These are phyloP conservation scores for Planococcus citri DNA, from an alignment of 1,140 invertebrate genomes.

Conservation along the genomic window DNA sequence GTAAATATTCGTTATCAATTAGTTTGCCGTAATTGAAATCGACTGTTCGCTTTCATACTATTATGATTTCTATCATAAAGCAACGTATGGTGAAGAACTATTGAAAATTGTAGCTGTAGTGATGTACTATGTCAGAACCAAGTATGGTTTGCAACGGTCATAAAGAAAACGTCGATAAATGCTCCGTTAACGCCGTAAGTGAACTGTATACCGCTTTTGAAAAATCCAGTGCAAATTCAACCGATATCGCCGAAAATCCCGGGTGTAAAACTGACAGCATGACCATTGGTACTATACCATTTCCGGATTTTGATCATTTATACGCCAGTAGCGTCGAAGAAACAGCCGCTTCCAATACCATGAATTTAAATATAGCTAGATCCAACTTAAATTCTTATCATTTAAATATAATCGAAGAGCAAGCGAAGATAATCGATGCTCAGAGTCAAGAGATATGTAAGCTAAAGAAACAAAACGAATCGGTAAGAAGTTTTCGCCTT, in stretches of 20 bases:
- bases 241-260: background rate
- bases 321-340: conserved; percentile 11
- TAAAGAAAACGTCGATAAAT: conserved; percentile 15
- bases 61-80: background rate
- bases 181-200: background rate
- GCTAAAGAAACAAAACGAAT: conserved; percentile 2
- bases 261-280: background rate
- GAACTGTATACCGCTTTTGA: background rate
- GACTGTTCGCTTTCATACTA: background rate
- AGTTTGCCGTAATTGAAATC: background rate
- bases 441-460: conserved; percentile 11
- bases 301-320: conserved; percentile 16
- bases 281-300: conserved; percentile 19
- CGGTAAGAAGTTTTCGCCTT: background rate
- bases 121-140: conserved; percentile 12
- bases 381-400: conserved; percentile 5
- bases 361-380: conserved; percentile 2
- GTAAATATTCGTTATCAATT: background rate
- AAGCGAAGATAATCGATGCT: conserved; percentile 3
- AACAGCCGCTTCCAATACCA: background rate
- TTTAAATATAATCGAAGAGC: conserved; percentile 14
- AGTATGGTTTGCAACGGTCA: conserved; percentile 16
- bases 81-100: background rate
- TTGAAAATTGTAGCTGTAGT: conserved; percentile 15
- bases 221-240: background rate